Base-by-base conservation (phyloP, 2,888 invertebrate genomes). In the Epinotia demarniana region DNA sequence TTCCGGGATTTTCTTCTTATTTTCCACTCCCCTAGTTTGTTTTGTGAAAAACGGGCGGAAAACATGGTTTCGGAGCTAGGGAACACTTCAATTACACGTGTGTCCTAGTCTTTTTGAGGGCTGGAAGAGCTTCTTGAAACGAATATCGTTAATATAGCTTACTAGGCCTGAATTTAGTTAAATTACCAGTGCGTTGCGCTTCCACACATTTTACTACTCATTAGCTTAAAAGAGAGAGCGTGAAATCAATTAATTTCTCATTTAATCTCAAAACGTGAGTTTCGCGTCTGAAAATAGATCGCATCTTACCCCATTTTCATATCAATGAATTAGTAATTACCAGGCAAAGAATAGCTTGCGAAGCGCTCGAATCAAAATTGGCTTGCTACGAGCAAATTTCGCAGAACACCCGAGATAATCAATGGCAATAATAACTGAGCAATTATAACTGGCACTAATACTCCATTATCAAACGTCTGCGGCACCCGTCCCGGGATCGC, bases 361-460 rank as follows among this genome's bases (percentile, higher is more conserved):
- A 66, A 66, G 49, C 33, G 49, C 27, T 55, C n/a, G 53, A 33
- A 67, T 33, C 53, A 12, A 61, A 62, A 69, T 68, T 69, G 57
- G 64, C 4, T 39, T 39, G 39, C 64, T 72, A 18, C 43, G 63
- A 46, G 62, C 71, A 72, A 72, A 58, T 72, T 63, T 72, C 64
- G n/a, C 72, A 49, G 66, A 60, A 66, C 39, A 39, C 81, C 83
- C 79, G 79, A 81, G 81, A 77, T 80, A 85, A 87, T 85, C 84
- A 85, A 85, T 83, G 84, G 82, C 80, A 83, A 86, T 87, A 88
- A 89, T 89, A 89, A 88, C 86, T 78, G 81, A 84, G 83, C 90
- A 92, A 92, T 92, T 93, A 92, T 91, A 92, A 91, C 85, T 89
- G 83, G 85, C 85, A 84, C 88, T 90, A 90, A 91, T 89, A 86